Conservation (phyloP, 1,140 invertebrate genomes). For the Bicyclus anynana region DNA sequence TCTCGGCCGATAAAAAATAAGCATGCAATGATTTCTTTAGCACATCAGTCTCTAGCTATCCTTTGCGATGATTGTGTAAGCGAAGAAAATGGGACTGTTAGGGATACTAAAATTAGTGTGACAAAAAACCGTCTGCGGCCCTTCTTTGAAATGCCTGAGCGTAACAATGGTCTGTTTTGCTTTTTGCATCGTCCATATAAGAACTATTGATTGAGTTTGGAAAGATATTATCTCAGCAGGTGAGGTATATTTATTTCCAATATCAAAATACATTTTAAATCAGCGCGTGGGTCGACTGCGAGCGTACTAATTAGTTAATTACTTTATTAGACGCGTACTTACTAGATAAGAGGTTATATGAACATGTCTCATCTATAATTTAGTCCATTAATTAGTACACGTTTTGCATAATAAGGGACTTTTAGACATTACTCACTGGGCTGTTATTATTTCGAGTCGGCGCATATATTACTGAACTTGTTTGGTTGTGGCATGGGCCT, state of each 20-base stretch:
- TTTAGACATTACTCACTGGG: background rate
- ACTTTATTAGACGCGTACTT: background rate
- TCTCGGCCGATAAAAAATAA: conserved; percentile 70
- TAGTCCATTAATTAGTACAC: background rate
- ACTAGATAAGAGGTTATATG: background rate
- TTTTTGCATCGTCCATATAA: conserved; percentile 18
- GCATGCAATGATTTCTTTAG: conserved; percentile 59
- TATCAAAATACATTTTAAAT: background rate
- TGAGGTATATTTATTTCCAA: background rate
- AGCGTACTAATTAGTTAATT: background rate
- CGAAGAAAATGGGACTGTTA: conserved; percentile 40
- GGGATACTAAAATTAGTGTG: conserved; percentile 45
- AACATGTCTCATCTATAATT: conserved; percentile 1
- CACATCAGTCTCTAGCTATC: conserved; percentile 53
- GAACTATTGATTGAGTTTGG: conserved; percentile 12
- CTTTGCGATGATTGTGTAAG: conserved; percentile 39
- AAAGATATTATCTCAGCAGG: background rate
- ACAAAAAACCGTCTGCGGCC: conserved; percentile 49
- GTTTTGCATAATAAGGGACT: background rate
- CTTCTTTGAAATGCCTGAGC: conserved; percentile 50
- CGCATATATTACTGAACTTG: background rate
- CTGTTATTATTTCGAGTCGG: background rate
- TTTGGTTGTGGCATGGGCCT: background rate
- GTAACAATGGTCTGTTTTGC: conserved; percentile 27
- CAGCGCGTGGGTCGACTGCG: background rate